Conservation (phyloP, 1,140 invertebrate genomes). For the Bombus affinis region DNA sequence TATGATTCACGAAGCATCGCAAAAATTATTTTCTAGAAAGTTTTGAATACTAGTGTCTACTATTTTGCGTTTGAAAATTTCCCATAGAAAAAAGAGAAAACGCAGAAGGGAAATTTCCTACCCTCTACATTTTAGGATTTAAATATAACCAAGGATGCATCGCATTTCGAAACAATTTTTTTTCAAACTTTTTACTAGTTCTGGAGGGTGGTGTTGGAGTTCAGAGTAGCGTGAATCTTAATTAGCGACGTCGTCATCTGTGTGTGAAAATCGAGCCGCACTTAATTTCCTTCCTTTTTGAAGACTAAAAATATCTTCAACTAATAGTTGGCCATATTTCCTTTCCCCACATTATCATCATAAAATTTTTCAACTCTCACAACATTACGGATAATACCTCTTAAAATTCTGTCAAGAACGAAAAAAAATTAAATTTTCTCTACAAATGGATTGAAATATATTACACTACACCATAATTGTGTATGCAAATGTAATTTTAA, state of each 20-base stretch:
- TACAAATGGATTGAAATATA: too few species aligned
- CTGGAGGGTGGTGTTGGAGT: background rate
- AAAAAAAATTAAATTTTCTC: too few species aligned
- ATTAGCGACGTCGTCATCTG: constrained; percentile 18
- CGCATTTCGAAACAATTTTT: background rate
- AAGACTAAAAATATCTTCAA: background rate
- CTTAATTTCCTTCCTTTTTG: background rate
- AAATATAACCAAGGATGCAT: constrained; percentile 20
- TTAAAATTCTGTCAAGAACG: too few species aligned
- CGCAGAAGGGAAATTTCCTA: background rate
- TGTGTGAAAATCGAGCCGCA: constrained; percentile 3
- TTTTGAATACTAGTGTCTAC: too few species aligned
- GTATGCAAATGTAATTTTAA: too few species aligned
- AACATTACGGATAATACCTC: too few species aligned
- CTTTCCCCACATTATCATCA: background rate
- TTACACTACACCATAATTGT: too few species aligned
- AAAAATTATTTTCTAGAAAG: too few species aligned
- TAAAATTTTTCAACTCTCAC: background rate
- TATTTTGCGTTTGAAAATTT: too few species aligned
- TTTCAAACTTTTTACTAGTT: background rate
- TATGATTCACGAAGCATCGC: too few species aligned
- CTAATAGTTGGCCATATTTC: background rate
- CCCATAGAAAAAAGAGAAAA: background rate
- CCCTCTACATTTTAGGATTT: background rate
- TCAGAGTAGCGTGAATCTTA: constrained; percentile 26